Percentiles rank a stretch among this genome's conserved stretches.
These are phyloP conservation scores for Lineus longissimus DNA, from an alignment of 1,140 invertebrate species.

Conservation along the genomic window DNA sequence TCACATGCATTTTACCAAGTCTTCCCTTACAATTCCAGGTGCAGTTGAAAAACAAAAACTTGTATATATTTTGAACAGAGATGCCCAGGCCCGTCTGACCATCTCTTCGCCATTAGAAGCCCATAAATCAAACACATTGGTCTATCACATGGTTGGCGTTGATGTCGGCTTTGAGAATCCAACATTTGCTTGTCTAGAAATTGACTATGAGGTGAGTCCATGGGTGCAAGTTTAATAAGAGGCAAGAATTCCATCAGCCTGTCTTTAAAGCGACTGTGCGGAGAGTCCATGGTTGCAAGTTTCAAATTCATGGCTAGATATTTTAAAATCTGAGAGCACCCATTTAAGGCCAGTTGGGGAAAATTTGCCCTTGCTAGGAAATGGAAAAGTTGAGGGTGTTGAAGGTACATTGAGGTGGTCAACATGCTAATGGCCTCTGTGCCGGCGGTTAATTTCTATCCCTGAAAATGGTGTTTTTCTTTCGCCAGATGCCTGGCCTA, in stretches of 20 bases:
- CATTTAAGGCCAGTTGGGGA: too few species aligned
- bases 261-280: neutral
- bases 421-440: too few species aligned
- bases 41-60: conserved; percentile 98
- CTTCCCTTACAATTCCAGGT: too few species aligned
- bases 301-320: neutral
- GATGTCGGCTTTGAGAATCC: conserved; percentile 99
- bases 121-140: conserved; percentile 98
- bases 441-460: too few species aligned
- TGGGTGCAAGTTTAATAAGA: conserved; percentile 6
- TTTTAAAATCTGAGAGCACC: too few species aligned
- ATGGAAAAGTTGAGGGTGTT: too few species aligned
- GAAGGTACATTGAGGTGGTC: too few species aligned
- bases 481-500: too few species aligned
- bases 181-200: conserved; percentile 98
- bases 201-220: conserved; percentile 86
- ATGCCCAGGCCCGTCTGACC: conserved; percentile 92
- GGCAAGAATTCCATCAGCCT: neutral
- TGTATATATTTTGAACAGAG: conserved; percentile 97
- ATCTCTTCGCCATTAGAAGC: conserved; percentile 99
- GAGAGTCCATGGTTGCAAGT: too few species aligned
- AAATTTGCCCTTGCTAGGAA: too few species aligned
- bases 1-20: too few species aligned
- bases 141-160: conserved; percentile 97
- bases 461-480: too few species aligned